phyloP scores from a whole-genome alignment of 2,113 vertebrate species.

The Zosterops pallidus region DNA sequence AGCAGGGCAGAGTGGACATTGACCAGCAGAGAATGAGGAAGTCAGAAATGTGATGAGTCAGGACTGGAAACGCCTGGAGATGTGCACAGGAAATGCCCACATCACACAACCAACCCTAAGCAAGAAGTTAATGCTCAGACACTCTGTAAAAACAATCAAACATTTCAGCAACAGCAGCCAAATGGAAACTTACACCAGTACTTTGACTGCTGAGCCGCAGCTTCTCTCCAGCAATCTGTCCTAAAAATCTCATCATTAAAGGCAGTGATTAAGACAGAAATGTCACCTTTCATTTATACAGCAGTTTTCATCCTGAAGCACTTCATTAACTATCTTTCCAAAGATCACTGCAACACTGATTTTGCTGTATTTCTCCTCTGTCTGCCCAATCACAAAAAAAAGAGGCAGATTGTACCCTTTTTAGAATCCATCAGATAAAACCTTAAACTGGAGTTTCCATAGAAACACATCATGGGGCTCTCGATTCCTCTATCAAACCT shows the following conservation, averaged over 20 bases:
- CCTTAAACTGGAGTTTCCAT: slow-evolving; percentile 58
- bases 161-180: not conserved
- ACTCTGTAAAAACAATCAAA: not conserved
- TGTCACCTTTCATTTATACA: not conserved
- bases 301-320: slow-evolving; percentile 39
- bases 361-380: slow-evolving; percentile 36
- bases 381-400: slow-evolving; percentile 14
- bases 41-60: not conserved
- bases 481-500: not conserved
- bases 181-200: not conserved
- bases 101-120: not conserved
- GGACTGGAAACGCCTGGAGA: not conserved
- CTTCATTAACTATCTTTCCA: slow-evolving; percentile 41
- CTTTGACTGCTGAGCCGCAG: not conserved
- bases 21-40: not conserved
- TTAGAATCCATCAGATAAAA: slow-evolving; percentile 52
- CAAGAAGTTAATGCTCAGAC: not conserved
- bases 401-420: slow-evolving; percentile 21
- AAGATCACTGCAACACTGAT: slow-evolving; percentile 26
- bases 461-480: slow-evolving; percentile 43
- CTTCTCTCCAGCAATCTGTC: not conserved
- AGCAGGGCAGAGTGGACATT: not conserved
- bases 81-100: not conserved
- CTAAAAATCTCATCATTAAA: not conserved
- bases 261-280: slow-evolving; percentile 42